Conservation (phyloP, 1,140 invertebrate species). For the Phymastichus coffea region DNA sequence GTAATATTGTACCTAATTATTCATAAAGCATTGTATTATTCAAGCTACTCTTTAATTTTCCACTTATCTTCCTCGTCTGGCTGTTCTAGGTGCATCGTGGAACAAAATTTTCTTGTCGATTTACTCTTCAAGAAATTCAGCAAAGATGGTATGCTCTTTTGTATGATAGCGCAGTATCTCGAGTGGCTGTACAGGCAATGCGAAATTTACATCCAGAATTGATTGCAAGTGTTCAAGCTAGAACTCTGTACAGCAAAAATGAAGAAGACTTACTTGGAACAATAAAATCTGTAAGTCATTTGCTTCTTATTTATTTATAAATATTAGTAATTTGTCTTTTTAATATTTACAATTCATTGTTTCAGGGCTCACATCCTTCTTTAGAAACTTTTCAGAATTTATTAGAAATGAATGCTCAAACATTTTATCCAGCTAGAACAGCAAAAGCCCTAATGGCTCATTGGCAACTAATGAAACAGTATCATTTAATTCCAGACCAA, state of each 20-base stretch:
- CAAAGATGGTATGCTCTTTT: conserved; percentile 94
- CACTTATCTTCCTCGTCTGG: no score
- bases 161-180: conserved; percentile 85
- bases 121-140: conserved; percentile 91
- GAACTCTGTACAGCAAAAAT: conserved; percentile 83
- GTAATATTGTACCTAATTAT: conserved; percentile 34
- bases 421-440: conserved; percentile 86
- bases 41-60: background rate
- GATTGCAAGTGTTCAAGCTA: conserved; percentile 81
- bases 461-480: conserved; percentile 93
- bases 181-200: conserved; percentile 89
- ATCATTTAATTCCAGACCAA: conserved; percentile 89
- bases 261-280: conserved; percentile 87
- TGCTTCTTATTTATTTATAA: background rate
- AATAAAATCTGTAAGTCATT: conserved; percentile 74
- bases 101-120: conserved; percentile 94
- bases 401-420: conserved; percentile 78
- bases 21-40: conserved; percentile 12
- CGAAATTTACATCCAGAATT: conserved; percentile 90
- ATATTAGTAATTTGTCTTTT: no score
- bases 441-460: conserved; percentile 82
- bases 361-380: conserved; percentile 65
- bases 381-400: conserved; percentile 83
- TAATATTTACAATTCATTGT: no score
- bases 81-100: conserved; percentile 83